These are phyloP conservation scores for Drymonia ruficornis DNA, from an alignment of 2,888 invertebrate species.

Conservation along the genomic window DNA sequence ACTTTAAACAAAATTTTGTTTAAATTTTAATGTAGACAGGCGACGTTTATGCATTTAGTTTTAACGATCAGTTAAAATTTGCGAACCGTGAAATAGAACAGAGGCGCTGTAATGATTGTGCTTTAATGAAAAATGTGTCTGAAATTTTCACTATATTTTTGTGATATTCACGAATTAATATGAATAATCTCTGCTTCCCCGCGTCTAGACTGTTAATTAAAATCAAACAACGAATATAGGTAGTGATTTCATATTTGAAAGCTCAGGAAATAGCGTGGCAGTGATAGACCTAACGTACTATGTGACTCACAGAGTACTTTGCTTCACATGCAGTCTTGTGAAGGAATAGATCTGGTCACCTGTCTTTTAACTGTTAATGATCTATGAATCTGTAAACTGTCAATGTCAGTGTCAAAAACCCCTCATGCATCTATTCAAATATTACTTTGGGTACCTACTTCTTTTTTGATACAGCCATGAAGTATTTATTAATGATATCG, in stretches of 20 bases:
- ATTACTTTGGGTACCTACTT: background rate
- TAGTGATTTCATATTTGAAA: slow-evolving; percentile 1
- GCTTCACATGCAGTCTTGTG: background rate
- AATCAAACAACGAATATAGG: slow-evolving; percentile 54
- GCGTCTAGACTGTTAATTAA: slow-evolving; percentile 66
- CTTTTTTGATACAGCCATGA: background rate
- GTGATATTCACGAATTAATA: slow-evolving; percentile 22
- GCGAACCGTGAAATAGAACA: slow-evolving; percentile 56
- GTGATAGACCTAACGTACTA: no score
- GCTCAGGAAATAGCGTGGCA: slow-evolving; percentile 1
- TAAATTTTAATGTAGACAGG: slow-evolving; percentile 39
- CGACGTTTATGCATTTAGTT: slow-evolving; percentile 49
- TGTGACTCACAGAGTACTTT: no score
- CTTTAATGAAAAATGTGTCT: slow-evolving; percentile 43
- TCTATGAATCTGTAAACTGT: no score
- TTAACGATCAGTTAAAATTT: slow-evolving; percentile 58
- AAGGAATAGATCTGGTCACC: background rate
- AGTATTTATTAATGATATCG: background rate
- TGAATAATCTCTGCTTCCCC: slow-evolving; percentile 24
- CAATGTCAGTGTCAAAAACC: no score
- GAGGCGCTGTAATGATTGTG: slow-evolving; percentile 42
- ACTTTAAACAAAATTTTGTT: slow-evolving; percentile 42
- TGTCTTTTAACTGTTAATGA: background rate
- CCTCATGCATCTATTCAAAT: background rate
- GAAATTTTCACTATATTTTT: slow-evolving; percentile 31